Base-by-base conservation (phyloP, 92 coral and sea anemone species). In the Pocillopora meandrina region DNA sequence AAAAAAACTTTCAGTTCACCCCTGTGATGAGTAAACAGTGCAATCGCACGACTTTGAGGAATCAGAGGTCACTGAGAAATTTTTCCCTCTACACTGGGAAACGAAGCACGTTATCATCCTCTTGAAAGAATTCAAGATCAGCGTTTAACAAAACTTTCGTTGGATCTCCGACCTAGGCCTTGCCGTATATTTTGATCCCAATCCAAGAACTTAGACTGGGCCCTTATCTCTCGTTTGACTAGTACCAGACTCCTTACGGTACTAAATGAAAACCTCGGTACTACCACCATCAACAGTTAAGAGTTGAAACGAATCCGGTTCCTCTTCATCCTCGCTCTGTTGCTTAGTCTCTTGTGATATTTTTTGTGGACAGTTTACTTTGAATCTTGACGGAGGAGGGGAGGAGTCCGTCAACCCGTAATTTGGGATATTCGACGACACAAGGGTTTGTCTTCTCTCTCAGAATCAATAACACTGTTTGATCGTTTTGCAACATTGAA, bases 401-500 rank as follows among this genome's bases (percentile, higher is more conserved):
- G 78, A 81, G 20, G 85, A 16, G 56, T 70, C 70, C 74, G 77
- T 81, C 21, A 81, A 42, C 23, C 85, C 78, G 19, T 71, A 81
- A 31, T 81, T 81, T 10, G 85, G 77, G 34, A 81, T n/a, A 16
- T 42, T 58, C 58, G 85, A 34, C 59, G 35, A 35, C 14, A 71
- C 77, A 36, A 81, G 85, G 77, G 85, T 19, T 71, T 77, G 65
- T 70, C 76, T 70, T 81, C 85, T 21, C 57, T 71, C 35, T 42
- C 36, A 8, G 69, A 16, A 17, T 14, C 33, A 19, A 1, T 36
- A 65, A 19, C 68, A 56, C 69, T 58, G 35, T 59, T 65, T 81
- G 85, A 71, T 15, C 68, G 65, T 47, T 68, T 81, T 19, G 49
- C 36, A 23, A 71, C 76, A 20, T 14, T 36, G 76, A 70, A 81